phyloP scores from a whole-genome alignment of 2,888 invertebrate genomes.

The Callimorpha dominula region DNA sequence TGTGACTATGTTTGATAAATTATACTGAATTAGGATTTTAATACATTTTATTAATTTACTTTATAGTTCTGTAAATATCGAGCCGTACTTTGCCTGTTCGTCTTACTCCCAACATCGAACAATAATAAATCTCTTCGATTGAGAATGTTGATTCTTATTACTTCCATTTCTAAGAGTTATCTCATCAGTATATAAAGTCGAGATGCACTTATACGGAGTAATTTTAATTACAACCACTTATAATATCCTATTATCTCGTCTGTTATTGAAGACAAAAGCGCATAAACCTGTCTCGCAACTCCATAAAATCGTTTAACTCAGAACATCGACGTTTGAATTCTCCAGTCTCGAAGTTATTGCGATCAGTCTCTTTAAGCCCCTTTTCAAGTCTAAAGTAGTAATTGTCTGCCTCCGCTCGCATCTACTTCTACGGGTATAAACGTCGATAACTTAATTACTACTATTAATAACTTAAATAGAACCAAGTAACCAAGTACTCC shows the following conservation, averaged over 20 bases:
- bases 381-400: slow-evolving; percentile 6
- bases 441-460: slow-evolving; percentile 47
- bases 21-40: too few species aligned
- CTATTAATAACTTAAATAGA: slow-evolving; percentile 44
- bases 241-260: slow-evolving; percentile 7
- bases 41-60: too few species aligned
- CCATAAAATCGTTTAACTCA: slow-evolving; percentile 31
- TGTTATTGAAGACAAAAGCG: slow-evolving; percentile 6
- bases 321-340: slow-evolving; percentile 23
- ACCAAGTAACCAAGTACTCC: slow-evolving; percentile 29
- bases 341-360: slow-evolving; percentile 17
- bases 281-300: slow-evolving; percentile 21
- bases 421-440: slow-evolving; percentile 15
- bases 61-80: too few species aligned
- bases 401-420: slow-evolving; percentile 5
- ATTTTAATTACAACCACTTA: slow-evolving; percentile 6
- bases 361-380: slow-evolving; percentile 10
- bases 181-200: neutral
- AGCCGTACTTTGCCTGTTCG: neutral
- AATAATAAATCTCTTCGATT: neutral
- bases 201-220: slow-evolving; percentile 1
- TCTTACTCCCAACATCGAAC: neutral
- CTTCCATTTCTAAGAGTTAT: slow-evolving; percentile 5
- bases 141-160: neutral
- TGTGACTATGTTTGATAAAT: too few species aligned